Evolutionary conservation across 2,113 vertebrate genomes (phyloP).

Genomic region (Poeciliopsis prolifica): DNA sequence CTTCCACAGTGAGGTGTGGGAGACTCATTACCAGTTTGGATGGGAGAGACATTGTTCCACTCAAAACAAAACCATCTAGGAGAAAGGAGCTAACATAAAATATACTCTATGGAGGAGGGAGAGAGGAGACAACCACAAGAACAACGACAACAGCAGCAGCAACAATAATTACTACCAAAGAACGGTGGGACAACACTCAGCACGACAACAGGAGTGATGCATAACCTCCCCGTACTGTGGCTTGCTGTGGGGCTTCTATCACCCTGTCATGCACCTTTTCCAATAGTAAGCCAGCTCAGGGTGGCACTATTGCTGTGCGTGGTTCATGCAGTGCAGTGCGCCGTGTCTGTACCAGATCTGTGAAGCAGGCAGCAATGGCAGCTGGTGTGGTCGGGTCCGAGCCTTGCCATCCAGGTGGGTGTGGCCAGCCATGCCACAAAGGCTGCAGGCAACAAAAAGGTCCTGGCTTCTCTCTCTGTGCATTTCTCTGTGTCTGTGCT

Average conservation of each 20-base stretch:
- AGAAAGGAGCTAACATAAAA: constrained; percentile 68
- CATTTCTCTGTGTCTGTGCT: constrained; percentile 22
- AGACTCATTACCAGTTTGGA: constrained; percentile 68
- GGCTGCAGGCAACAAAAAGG: constrained; percentile 77
- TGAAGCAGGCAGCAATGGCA: constrained; percentile 86
- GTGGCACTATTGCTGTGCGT: constrained; percentile 84
- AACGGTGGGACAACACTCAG: constrained; percentile 81
- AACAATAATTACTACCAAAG: constrained; percentile 80
- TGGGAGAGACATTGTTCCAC: constrained; percentile 71
- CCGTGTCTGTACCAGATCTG: constrained; percentile 83
- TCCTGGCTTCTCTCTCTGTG: constrained; percentile 59
- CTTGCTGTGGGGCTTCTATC: constrained; percentile 99
- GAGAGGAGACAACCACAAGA: constrained; percentile 81
- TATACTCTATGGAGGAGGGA: constrained; percentile 65
- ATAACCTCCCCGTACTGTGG: constrained; percentile 98
- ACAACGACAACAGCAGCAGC: constrained; percentile 75
- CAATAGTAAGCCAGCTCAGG: constrained; percentile 83
- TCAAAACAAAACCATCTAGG: constrained; percentile 72
- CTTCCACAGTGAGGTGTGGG: constrained; percentile 56
- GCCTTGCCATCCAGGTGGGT: constrained; percentile 76
- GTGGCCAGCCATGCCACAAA: constrained; percentile 83
- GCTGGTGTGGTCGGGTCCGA: constrained; percentile 80
- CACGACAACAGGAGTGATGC: constrained; percentile 86
- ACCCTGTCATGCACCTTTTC: constrained; percentile 96
- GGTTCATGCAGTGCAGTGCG: constrained; percentile 90